Percentiles rank a stretch among this genome's conserved stretches.
These are phyloP conservation scores for Oryctolagus cuniculus DNA, from an alignment of 2,113 vertebrate species.

Conservation along the genomic window mOryCun1.1 NC_091438.1:110969001-110969500, in stretches of 20 bases:
- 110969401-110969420: slow-evolving; percentile 57
- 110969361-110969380: slow-evolving; percentile 53
- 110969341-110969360: slow-evolving; percentile 35
- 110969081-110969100: no score
- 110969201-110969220: neutral
- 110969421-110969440: slow-evolving; percentile 56
- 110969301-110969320: neutral
- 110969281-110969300: neutral
- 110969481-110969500: slow-evolving; percentile 19
- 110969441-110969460: slow-evolving; percentile 45
- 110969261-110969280: neutral
- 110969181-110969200: neutral
- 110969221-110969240: neutral
- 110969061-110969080: no score
- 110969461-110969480: slow-evolving; percentile 51
- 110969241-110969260: neutral
- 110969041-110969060: no score
- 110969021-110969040: no score
- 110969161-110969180: no score
- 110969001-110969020: no score
- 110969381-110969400: slow-evolving; percentile 53
- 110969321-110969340: slow-evolving; percentile 46
- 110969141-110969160: no score
- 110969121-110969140: no score
- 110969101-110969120: no score